Evolutionary conservation across 2,888 invertebrate species (phyloP).

Genomic region (Erebia aethiops): DNA sequence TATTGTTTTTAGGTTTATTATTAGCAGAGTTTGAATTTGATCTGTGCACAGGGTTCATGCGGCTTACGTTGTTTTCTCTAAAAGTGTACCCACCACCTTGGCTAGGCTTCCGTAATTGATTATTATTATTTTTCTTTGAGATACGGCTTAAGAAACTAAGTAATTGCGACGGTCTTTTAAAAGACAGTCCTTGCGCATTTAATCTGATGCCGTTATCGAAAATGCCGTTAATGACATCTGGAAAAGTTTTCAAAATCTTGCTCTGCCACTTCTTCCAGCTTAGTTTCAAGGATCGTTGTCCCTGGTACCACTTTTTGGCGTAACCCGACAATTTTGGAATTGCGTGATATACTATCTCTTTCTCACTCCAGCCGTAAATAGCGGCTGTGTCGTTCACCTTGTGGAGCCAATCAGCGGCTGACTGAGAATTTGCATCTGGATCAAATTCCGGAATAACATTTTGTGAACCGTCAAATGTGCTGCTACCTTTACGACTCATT

Average conservation of each 20-base stretch:
- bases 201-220: too few species aligned
- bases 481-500: background rate
- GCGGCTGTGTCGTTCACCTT: constrained; percentile 39
- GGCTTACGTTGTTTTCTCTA: background rate
- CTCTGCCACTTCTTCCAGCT: too few species aligned
- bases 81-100: background rate
- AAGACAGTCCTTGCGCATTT: constrained; percentile 28
- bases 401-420: constrained; percentile 32
- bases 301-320: constrained; percentile 43
- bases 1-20: background rate
- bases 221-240: too few species aligned
- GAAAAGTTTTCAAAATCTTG: too few species aligned
- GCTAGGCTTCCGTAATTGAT: background rate
- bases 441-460: constrained; percentile 36
- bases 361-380: constrained; percentile 40
- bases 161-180: constrained; percentile 6
- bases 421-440: constrained; percentile 29
- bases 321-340: constrained; percentile 41
- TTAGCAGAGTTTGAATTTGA: background rate
- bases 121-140: background rate
- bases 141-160: constrained; percentile 7
- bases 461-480: constrained; percentile 20
- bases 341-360: constrained; percentile 37
- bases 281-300: constrained; percentile 16
- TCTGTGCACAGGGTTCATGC: background rate